These are phyloP conservation scores for Norana najaformis DNA, from an alignment of 2,888 invertebrate genomes.

Conservation along the genomic window DNA sequence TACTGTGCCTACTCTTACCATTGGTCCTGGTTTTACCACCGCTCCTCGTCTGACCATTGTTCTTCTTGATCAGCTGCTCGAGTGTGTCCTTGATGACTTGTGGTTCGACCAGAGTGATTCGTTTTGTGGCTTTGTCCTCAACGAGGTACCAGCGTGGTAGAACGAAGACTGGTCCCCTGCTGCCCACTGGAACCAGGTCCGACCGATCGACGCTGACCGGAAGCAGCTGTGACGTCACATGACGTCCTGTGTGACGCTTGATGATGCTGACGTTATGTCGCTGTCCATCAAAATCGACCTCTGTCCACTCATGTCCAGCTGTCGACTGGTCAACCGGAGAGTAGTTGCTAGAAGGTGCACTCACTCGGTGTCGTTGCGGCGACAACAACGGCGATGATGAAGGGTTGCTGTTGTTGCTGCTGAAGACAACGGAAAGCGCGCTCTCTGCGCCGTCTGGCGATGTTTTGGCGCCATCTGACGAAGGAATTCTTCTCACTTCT, in stretches of 20 bases:
- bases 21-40: background rate
- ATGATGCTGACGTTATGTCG: background rate
- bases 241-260: background rate
- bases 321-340: background rate
- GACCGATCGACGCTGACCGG: background rate
- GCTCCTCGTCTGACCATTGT: background rate
- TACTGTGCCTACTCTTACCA: background rate
- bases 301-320: background rate
- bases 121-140: background rate
- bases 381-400: background rate
- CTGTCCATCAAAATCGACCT: background rate
- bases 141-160: background rate
- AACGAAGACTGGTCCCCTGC: constrained; percentile 18
- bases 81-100: constrained; percentile 4
- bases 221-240: background rate
- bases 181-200: background rate
- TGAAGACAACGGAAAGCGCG: background rate
- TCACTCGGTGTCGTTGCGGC: background rate
- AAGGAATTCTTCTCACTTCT: background rate
- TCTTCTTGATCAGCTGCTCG: background rate
- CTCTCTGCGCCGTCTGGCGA: background rate
- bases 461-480: too few relatives aligned
- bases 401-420: background rate
- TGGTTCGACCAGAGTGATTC: background rate
- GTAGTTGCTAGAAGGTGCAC: background rate